Conservation (phyloP, 2,113 vertebrate genomes). For the Nothoprocta perdicaria region DNA sequence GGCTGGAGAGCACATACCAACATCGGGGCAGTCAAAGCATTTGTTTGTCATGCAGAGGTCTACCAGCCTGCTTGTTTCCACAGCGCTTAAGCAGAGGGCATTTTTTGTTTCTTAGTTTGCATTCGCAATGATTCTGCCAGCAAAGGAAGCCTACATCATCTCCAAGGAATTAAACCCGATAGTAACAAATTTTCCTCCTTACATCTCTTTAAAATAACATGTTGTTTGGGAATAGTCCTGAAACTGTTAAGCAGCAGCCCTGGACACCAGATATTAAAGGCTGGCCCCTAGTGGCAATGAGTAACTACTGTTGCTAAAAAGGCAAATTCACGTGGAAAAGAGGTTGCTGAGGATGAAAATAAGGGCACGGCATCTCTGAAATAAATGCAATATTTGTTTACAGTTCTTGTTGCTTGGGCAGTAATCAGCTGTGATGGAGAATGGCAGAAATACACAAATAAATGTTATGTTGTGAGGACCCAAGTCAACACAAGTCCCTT, state of each 20-base stretch:
- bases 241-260: background rate
- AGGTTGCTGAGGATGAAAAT: rapidly evolving
- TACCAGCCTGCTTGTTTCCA: background rate
- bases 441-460: background rate
- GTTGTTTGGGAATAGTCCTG: background rate
- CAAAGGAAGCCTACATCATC: background rate
- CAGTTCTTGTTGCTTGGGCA: background rate
- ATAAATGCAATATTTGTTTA: background rate
- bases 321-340: background rate
- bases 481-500: background rate
- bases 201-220: background rate
- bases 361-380: background rate
- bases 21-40: background rate
- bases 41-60: background rate
- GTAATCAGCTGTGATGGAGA: background rate
- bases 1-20: background rate
- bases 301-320: background rate
- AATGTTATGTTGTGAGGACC: background rate
- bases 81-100: rapidly evolving
- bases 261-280: background rate
- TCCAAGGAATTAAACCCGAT: background rate
- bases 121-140: background rate
- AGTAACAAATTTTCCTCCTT: background rate
- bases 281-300: conserved; percentile 14
- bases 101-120: background rate